Evolutionary conservation across 2,888 invertebrate species (phyloP).

Genomic region (Synergus laeviventris): DNA sequence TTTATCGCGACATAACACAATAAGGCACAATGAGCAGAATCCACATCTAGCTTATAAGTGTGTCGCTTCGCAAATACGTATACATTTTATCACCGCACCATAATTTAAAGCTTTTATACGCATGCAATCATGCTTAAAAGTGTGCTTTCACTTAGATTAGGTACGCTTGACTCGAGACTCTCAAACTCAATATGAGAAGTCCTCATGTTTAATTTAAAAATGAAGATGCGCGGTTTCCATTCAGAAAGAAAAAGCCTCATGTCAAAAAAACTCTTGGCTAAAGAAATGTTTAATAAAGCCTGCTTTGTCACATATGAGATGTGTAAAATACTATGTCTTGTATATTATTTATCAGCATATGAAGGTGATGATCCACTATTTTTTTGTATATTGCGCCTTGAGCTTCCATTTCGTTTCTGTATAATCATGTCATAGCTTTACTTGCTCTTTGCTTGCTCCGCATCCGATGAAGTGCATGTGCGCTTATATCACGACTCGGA

Average conservation of each 20-base stretch:
- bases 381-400: neutral
- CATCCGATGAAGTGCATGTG: constrained; percentile 23
- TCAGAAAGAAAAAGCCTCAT: neutral
- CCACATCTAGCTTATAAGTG: neutral
- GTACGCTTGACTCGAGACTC: neutral
- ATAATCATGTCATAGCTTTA: constrained; percentile 6
- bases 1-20: neutral
- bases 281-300: too few relatives aligned
- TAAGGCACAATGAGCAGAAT: constrained; percentile 15
- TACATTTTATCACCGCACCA: neutral
- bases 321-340: neutral
- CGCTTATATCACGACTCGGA: constrained; percentile 24
- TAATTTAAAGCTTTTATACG: neutral
- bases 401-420: constrained; percentile 3
- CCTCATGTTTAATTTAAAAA: neutral
- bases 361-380: constrained; percentile 29
- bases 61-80: neutral
- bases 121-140: neutral
- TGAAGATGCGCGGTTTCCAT: neutral
- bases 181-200: too few relatives aligned
- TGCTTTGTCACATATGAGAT: too few relatives aligned
- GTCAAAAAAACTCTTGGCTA: neutral
- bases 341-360: constrained; percentile 32
- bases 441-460: constrained; percentile 8
- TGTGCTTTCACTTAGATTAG: neutral